Conservation (phyloP, 1,140 invertebrate species). For the Bombus soroeensis region DNA sequence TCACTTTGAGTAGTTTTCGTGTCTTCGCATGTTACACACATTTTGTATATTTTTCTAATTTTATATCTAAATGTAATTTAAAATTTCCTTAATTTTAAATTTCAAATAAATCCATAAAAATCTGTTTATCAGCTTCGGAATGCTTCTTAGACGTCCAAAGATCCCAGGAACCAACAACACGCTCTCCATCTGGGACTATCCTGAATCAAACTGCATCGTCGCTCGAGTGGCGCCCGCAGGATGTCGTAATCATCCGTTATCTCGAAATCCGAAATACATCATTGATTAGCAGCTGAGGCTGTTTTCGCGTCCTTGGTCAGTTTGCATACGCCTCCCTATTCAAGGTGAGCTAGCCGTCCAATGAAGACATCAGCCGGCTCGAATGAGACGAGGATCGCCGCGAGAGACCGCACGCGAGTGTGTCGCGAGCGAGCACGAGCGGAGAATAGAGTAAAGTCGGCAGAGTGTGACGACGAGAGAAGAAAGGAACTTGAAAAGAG, state of each 20-base stretch:
- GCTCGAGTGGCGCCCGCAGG: not conserved
- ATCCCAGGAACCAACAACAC: not conserved
- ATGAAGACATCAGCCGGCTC: slow-evolving; percentile 79
- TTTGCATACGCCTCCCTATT: not conserved
- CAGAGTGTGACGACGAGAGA: not conserved
- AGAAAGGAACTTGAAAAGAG: slow-evolving; percentile 24
- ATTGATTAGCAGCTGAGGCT: slow-evolving; percentile 27
- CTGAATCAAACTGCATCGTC: not conserved
- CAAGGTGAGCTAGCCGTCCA: slow-evolving; percentile 65
- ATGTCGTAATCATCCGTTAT: not conserved
- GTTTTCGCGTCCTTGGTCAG: not conserved
- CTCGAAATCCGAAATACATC: not conserved
- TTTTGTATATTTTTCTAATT: no score
- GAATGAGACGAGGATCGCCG: slow-evolving; percentile 55
- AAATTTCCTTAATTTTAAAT: no score
- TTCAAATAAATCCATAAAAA: no score
- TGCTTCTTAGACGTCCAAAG: no score
- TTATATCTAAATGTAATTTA: no score
- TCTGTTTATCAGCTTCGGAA: no score
- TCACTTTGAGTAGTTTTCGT: no score
- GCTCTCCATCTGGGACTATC: not conserved
- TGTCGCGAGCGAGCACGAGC: slow-evolving; percentile 35
- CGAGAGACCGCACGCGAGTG: slow-evolving; percentile 40
- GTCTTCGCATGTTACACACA: no score
- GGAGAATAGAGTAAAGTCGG: not conserved